These are phyloP conservation scores for Eucriotettix oculatus DNA, from an alignment of 2,888 invertebrate genomes.

Conservation along the genomic window DNA sequence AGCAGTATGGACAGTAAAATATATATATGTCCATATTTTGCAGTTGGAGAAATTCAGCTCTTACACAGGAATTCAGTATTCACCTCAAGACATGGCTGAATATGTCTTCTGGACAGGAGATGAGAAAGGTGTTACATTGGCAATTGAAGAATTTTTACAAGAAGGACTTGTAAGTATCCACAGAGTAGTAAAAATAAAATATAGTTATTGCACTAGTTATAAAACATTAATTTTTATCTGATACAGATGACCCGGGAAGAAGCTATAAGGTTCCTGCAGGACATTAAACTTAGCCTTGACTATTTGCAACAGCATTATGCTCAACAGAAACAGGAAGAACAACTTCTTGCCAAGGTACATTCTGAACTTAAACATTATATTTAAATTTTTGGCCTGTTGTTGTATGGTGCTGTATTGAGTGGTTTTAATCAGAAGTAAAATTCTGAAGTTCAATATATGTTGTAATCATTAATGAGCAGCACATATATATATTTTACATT, in stretches of 20 bases:
- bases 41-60: constrained; percentile 38
- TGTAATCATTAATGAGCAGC: too few species aligned
- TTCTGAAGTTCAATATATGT: too few species aligned
- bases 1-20: too few species aligned
- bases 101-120: constrained; percentile 73
- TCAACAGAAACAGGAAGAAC: constrained; percentile 26
- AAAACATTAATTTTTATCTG: background rate
- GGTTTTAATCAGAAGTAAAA: too few species aligned
- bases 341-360: constrained; percentile 18
- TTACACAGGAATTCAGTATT: constrained; percentile 47
- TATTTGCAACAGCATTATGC: constrained; percentile 48
- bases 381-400: background rate
- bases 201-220: background rate
- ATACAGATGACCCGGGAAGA: constrained; percentile 55
- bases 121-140: constrained; percentile 57
- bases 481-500: too few species aligned
- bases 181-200: background rate
- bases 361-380: background rate
- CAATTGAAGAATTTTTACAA: constrained; percentile 59
- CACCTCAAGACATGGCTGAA: constrained; percentile 64
- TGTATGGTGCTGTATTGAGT: too few species aligned
- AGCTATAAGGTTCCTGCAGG: constrained; percentile 55
- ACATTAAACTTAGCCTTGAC: constrained; percentile 57
- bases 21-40: constrained; percentile 7
- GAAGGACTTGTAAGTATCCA: constrained; percentile 47